phyloP scores from a whole-genome alignment of 2,888 invertebrate species.

The Eilema sororculum region DNA sequence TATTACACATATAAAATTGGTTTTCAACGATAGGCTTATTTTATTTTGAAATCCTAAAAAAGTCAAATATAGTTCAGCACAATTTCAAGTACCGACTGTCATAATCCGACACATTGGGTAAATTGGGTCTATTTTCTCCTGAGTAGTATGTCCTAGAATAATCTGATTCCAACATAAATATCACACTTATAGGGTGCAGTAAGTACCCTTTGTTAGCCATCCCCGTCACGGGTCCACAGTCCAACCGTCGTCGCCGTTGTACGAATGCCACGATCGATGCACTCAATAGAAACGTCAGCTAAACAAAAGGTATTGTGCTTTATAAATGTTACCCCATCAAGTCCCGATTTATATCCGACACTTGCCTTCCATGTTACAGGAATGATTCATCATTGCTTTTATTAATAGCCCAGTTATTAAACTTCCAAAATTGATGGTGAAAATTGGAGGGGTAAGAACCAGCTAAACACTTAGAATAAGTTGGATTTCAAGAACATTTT shows the following conservation, averaged over 20 bases:
- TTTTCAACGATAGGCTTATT: too few species aligned
- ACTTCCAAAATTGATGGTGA: not conserved
- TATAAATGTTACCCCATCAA: not conserved
- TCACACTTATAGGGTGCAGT: not conserved
- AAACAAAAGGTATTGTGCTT: constrained; percentile 1
- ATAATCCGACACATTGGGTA: too few species aligned
- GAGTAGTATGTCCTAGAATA: too few species aligned
- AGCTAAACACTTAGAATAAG: too few species aligned
- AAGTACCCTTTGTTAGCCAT: not conserved
- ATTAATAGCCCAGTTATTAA: not conserved
- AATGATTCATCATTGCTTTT: not conserved
- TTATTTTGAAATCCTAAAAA: too few species aligned
- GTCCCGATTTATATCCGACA: constrained; percentile 17
- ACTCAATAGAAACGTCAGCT: not conserved
- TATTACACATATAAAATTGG: too few species aligned
- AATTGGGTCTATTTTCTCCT: too few species aligned
- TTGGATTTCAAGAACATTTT: too few species aligned
- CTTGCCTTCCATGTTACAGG: constrained; percentile 16
- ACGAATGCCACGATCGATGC: constrained; percentile 4
- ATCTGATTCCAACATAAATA: not conserved
- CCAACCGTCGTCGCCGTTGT: not conserved
- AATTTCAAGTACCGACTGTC: too few species aligned
- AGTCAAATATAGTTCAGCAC: too few species aligned
- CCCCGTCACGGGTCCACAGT: not conserved
- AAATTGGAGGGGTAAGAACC: not conserved